Conservation (phyloP, 2,888 invertebrate species). For the Rhopalosiphum nymphaeae region DNA sequence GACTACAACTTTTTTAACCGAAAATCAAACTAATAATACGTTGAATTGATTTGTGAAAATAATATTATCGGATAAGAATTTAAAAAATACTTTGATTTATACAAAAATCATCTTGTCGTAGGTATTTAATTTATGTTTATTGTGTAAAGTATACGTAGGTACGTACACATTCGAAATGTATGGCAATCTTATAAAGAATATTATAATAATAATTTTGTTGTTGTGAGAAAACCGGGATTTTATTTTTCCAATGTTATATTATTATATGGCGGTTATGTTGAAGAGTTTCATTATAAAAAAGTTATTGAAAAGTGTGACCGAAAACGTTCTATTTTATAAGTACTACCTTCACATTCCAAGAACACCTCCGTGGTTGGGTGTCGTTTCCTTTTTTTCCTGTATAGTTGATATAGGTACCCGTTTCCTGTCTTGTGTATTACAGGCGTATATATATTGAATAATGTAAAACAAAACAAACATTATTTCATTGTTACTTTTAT, state of each 20-base stretch:
- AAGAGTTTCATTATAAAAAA: constrained; percentile 41
- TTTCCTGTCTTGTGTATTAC: constrained; percentile 49
- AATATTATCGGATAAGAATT: background rate
- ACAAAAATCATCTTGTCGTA: background rate
- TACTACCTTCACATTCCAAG: constrained; percentile 61
- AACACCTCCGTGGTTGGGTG: constrained; percentile 57
- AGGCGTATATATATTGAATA: background rate
- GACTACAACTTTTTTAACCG: background rate
- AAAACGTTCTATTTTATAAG: constrained; percentile 44
- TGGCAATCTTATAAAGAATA: background rate
- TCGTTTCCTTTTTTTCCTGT: constrained; percentile 57
- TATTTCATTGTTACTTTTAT: constrained; percentile 61
- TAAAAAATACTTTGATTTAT: background rate
- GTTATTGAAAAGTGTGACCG: constrained; percentile 61
- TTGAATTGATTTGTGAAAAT: background rate
- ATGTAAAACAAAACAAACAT: constrained; percentile 63
- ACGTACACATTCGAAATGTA: background rate
- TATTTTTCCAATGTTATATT: background rate
- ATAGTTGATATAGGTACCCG: background rate
- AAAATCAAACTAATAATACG: background rate
- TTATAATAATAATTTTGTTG: background rate
- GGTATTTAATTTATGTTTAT: background rate
- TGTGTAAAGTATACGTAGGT: background rate
- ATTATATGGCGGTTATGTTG: background rate
- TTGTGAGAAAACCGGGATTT: constrained; percentile 36